phyloP scores from a whole-genome alignment of 1,140 invertebrate species.

The Drosophila repletoides region DNA sequence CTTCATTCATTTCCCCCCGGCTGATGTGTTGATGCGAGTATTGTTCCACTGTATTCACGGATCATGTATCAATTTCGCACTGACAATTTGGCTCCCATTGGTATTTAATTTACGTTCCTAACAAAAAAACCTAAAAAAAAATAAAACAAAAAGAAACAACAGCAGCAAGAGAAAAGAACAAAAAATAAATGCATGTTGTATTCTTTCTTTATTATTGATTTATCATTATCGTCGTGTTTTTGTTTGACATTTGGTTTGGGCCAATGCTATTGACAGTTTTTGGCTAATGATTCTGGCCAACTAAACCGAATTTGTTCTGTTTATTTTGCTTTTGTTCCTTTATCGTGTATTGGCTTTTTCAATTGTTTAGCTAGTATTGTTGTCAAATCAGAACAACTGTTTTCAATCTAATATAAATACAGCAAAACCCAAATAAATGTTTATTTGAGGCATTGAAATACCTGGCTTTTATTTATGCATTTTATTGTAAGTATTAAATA shows the following conservation, averaged over 20 bases:
- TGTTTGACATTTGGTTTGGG: conserved; percentile 32
- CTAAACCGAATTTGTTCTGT: conserved; percentile 1
- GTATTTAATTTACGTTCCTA: conserved; percentile 47
- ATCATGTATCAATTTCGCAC: conserved; percentile 38
- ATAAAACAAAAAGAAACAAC: conserved; percentile 13
- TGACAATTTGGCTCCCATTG: conserved; percentile 38
- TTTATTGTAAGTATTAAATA: no score
- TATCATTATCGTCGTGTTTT: conserved; percentile 53
- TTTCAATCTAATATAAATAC: no score
- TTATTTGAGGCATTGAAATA: no score
- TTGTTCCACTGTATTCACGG: background rate
- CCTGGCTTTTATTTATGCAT: no score
- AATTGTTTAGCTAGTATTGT: conserved; percentile 4
- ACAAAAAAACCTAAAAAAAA: background rate
- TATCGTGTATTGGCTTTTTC: background rate
- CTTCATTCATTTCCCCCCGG: background rate
- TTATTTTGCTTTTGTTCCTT: no score
- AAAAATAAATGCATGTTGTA: conserved; percentile 5
- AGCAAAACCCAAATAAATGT: no score
- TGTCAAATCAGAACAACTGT: background rate
- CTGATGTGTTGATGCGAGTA: background rate
- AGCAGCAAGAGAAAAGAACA: no score
- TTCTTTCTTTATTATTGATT: conserved; percentile 59
- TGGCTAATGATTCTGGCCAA: conserved; percentile 53
- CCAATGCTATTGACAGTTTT: conserved; percentile 42